These are phyloP conservation scores for Apodemus sylvaticus DNA, from an alignment of 2,113 vertebrate genomes.

Conservation along the genomic window DNA sequence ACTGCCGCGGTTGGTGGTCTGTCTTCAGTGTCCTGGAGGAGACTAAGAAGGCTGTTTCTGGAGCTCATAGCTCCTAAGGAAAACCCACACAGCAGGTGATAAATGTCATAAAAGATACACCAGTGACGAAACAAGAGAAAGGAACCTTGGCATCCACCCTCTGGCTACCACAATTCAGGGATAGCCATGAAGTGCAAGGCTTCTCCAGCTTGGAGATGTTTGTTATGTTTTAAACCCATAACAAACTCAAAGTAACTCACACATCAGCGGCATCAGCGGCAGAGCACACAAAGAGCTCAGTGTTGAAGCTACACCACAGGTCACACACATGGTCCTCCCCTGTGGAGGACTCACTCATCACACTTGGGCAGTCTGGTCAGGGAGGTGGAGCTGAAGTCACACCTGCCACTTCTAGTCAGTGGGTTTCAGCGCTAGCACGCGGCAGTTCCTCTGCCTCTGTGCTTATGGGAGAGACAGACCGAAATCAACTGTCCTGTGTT, in stretches of 20 bases:
- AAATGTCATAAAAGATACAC: not conserved
- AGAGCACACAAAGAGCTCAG: not conserved
- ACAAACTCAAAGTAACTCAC: not conserved
- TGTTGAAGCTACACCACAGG: fast-evolving
- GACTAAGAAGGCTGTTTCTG: not conserved
- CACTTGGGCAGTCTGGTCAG: not conserved
- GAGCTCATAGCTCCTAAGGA: not conserved
- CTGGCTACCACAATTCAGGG: not conserved
- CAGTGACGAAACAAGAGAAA: not conserved
- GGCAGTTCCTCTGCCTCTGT: not conserved
- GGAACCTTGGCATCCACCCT: not conserved
- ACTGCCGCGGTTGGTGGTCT: not conserved
- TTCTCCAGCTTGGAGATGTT: not conserved
- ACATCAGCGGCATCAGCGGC: not conserved
- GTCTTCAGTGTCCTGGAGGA: not conserved
- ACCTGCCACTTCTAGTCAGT: not conserved
- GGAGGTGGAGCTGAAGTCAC: not conserved
- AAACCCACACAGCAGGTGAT: not conserved
- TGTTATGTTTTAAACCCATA: not conserved
- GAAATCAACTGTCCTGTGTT: not conserved
- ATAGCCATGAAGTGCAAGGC: not conserved
- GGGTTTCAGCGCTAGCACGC: not conserved
- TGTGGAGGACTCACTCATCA: not conserved
- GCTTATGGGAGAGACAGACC: not conserved
- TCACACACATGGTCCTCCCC: not conserved